Base-by-base conservation (phyloP, 2,113 vertebrate species). In the Sinocyclocheilus rhinocerous region DNA sequence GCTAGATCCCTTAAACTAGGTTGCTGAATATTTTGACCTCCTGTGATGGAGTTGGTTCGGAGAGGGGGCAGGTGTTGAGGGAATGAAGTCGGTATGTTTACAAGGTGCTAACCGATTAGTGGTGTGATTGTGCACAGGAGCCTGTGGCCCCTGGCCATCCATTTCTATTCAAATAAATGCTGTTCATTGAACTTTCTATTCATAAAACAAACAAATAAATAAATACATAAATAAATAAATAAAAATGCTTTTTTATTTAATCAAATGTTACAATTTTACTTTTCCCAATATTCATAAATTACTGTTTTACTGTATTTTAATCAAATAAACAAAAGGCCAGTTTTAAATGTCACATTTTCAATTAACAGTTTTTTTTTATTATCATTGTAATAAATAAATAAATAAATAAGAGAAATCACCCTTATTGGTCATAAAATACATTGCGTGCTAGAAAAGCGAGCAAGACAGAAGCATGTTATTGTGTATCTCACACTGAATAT, bases 31-130 rank as follows among this genome's bases (percentile, higher is more conserved):
- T 57, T 84, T 18, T 69, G 76, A 84, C 33, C 63, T 85, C 75
- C 36, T 36, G 20, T 72, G 36, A 48, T 33, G 36, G 50, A 72
- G 29, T 65, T 39, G 13, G 55, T 52, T 26, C 18, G 6, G 42
- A 86, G 13, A 75, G 10, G 29, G 26, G 24, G 13, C 61, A 77
- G 69, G 26, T 70, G 76, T 69, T 76, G 50, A 12, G 33, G 36
- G 78, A 83, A 76, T 39, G 52, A 57, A 87, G 33, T 83, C 83
- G 82, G 52, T 84, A 87, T 90, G 73, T 88, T 84, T n/a, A 45
- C 87, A 85, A 81, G 67, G 83, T 85, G 72, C 61, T 87, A 86
- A 91, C 76, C 83, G 76, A 52, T 88, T 88, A 69, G 88, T 57
- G 33, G 65, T 45, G 42, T 61, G 8, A 63, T 84, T 84, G 65